These are phyloP conservation scores for Nebria brevicollis DNA, from an alignment of 2,888 invertebrate species.

Conservation along the genomic window DNA sequence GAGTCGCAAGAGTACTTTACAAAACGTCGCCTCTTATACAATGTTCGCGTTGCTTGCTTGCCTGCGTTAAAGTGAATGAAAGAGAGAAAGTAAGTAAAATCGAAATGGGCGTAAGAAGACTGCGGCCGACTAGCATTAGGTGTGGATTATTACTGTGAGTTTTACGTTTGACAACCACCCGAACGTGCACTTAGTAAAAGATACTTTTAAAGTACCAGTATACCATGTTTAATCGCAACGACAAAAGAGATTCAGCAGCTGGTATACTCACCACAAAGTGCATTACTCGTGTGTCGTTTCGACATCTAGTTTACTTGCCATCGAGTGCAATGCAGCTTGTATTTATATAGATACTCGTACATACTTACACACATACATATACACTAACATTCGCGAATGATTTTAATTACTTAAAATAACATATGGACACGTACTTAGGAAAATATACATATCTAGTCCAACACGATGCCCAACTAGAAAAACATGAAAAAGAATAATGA, in stretches of 20 bases:
- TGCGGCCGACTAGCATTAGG: slow-evolving; percentile 9
- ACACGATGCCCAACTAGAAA: background rate
- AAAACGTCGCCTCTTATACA: slow-evolving; percentile 9
- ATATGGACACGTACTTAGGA: background rate
- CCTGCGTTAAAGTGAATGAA: background rate
- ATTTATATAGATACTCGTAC: no score
- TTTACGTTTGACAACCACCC: slow-evolving; percentile 31
- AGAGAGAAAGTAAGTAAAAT: slow-evolving; percentile 19
- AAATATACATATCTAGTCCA: background rate
- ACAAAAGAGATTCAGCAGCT: slow-evolving; percentile 9
- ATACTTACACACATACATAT: no score
- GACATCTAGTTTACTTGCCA: slow-evolving; percentile 5
- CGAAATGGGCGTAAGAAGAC: background rate
- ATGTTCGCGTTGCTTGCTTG: background rate
- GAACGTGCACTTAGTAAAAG: slow-evolving; percentile 31
- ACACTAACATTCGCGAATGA: background rate
- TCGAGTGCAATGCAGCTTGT: background rate
- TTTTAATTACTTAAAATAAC: slow-evolving; percentile 24
- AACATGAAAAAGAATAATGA: background rate
- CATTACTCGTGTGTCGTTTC: slow-evolving; percentile 4
- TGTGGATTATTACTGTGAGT: slow-evolving; percentile 33
- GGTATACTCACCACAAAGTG: slow-evolving; percentile 14
- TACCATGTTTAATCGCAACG: slow-evolving; percentile 1
- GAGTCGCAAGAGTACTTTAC: slow-evolving; percentile 23
- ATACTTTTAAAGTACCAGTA: slow-evolving; percentile 20